phyloP scores from a whole-genome alignment of 2,113 vertebrate species.

The Atrichornis clamosus region DNA sequence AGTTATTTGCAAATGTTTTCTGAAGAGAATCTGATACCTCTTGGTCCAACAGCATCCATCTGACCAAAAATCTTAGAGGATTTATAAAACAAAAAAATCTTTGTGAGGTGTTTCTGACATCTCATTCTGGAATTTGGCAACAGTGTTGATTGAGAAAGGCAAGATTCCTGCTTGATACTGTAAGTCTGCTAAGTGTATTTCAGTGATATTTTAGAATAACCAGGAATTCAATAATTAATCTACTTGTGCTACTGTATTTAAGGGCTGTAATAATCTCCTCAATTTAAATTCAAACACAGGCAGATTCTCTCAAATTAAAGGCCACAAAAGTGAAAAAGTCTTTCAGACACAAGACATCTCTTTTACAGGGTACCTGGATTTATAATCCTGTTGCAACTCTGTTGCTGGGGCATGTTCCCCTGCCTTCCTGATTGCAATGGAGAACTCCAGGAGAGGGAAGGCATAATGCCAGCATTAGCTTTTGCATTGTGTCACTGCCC shows the following conservation, averaged over 20 bases:
- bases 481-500: neutral
- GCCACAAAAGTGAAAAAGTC: neutral
- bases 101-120: neutral
- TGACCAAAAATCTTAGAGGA: neutral
- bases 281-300: neutral
- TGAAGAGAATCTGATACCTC: neutral
- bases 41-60: neutral
- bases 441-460: neutral
- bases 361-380: neutral
- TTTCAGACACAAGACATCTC: neutral
- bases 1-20: conserved; percentile 7
- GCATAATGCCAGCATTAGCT: accelerated
- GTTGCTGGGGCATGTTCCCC: neutral
- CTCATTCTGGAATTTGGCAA: neutral
- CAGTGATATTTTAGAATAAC: neutral
- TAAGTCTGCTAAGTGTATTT: neutral
- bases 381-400: neutral
- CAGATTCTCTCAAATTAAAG: neutral
- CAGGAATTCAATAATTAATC: neutral
- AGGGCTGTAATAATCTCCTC: neutral
- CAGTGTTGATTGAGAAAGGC: neutral
- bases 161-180: neutral
- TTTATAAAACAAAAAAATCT: neutral
- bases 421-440: neutral
- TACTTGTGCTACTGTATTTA: neutral